These are phyloP conservation scores for Gymnocypris eckloni DNA, from an alignment of 2,797 vertebrate species.

Conservation along the genomic window DNA sequence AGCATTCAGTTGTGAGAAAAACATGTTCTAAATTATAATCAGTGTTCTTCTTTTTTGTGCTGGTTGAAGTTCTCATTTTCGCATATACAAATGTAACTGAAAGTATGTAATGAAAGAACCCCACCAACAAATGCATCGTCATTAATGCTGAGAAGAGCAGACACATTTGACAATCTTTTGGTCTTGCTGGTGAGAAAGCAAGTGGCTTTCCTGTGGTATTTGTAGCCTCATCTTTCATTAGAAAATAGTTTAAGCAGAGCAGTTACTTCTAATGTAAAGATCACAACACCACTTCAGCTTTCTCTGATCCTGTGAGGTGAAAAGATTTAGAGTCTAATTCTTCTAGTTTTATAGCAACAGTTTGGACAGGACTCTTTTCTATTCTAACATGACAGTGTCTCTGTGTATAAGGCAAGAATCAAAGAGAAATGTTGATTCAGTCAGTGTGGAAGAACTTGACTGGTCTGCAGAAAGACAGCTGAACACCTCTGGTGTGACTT, in stretches of 20 bases:
- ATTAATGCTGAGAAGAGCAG: background rate
- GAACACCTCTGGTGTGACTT: too few relatives aligned
- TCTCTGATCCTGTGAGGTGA: background rate
- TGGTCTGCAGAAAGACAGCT: too few relatives aligned
- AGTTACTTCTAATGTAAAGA: background rate
- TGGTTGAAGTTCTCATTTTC: background rate
- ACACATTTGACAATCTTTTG: too few relatives aligned
- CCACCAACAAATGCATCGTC: background rate
- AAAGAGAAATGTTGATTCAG: too few relatives aligned
- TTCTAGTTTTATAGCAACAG: too few relatives aligned
- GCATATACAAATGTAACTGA: background rate
- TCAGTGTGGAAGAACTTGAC: too few relatives aligned
- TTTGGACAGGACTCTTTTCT: too few relatives aligned
- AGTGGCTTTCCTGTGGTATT: background rate
- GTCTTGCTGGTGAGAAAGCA: too few relatives aligned
- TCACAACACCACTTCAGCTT: background rate
- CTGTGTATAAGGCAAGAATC: too few relatives aligned
- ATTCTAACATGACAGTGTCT: too few relatives aligned
- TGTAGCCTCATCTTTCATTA: background rate
- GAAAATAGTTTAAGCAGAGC: background rate
- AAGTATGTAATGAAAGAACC: background rate
- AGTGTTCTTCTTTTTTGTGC: too few relatives aligned
- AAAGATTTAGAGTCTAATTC: background rate
- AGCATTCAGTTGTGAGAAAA: background rate
- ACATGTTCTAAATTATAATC: background rate